A percentile compares a stretch with the other conserved stretches of the same genome.
Conservation (phyloP, 1,140 invertebrate species). For the Ceratina australensis region DNA sequence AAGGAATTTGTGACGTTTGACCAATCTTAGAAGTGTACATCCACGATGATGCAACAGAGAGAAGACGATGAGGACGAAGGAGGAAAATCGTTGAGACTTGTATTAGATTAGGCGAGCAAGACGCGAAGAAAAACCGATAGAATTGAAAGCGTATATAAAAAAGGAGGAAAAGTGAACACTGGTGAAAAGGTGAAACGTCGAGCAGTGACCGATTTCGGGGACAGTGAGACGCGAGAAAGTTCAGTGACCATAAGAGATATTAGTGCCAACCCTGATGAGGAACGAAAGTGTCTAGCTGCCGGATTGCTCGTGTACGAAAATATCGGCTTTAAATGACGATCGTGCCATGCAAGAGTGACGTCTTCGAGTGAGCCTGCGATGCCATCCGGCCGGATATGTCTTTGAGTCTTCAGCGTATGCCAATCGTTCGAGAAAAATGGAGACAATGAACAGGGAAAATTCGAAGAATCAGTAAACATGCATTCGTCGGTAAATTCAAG, state of each 20-base stretch:
- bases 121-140: background rate
- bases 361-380: constrained; percentile 21
- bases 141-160: background rate
- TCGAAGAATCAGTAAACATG: constrained; percentile 19
- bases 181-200: constrained; percentile 26
- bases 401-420: background rate
- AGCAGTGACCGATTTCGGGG: constrained; percentile 54
- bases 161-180: background rate
- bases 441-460: background rate
- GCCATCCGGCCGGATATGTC: background rate
- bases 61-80: background rate
- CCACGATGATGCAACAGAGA: background rate
- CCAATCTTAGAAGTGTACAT: background rate
- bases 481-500: constrained; percentile 25
- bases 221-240: constrained; percentile 67
- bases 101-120: background rate
- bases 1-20: background rate
- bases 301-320: constrained; percentile 70
- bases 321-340: constrained; percentile 60
- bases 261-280: constrained; percentile 70
- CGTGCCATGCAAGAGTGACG: constrained; percentile 54
- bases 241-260: constrained; percentile 77
- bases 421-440: background rate
- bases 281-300: constrained; percentile 70
- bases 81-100: background rate